Evolutionary conservation across 2,113 vertebrate species (phyloP), one percentile per base, ranked within the genome.

Genomic region (Poecile atricapillus): DNA sequence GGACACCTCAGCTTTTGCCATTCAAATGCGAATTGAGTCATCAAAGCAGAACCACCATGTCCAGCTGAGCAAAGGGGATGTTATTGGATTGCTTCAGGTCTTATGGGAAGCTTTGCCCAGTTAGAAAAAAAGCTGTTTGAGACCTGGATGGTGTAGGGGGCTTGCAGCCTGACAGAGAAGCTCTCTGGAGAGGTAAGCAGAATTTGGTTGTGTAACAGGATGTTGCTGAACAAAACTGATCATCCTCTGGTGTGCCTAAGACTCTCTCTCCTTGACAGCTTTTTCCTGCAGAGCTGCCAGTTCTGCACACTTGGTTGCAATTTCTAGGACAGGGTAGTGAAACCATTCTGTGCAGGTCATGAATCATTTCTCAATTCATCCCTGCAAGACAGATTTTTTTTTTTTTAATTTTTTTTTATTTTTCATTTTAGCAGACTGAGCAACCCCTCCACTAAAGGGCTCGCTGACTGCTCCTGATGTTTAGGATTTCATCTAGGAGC

Each of bases 381-480:
- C 24, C 20, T 63, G 19, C 20, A 64, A 35, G 22, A 67, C 2
- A 68, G 2, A 27, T 7, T 5, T 20, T 24, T 35, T 13, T 22
- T 13, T 1, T 8, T n/a, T n/a, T 39, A 43, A 43, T 43, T 52
- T 69, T 13, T 23, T 31, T 43, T 13, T 1, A 10, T 23, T 31
- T 43, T 13, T 1, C 8, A 14, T 52, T n/a, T 70, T 71, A 33
- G 33, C 49, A 47, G n/a, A 11, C 21, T 50, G 15, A 82, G 6
- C 21, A 56, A 9, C 5, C 1, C 5, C 13, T 62, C 14, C 50
- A 23, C 18, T 39, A n/a, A 84, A 78, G 35, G 19, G 4, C 49
- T 77, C 11, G 6, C 11, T 43, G 43, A 6, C 46, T 65, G 56
- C 18, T 87, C 21, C 3, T 0, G 0, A 5, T 53, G 28, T 58